Evolutionary conservation across 64 coral and sea anemone species (phyloP), one percentile per base, ranked within the genome.

Genomic region (Anthopleura sola): DNA sequence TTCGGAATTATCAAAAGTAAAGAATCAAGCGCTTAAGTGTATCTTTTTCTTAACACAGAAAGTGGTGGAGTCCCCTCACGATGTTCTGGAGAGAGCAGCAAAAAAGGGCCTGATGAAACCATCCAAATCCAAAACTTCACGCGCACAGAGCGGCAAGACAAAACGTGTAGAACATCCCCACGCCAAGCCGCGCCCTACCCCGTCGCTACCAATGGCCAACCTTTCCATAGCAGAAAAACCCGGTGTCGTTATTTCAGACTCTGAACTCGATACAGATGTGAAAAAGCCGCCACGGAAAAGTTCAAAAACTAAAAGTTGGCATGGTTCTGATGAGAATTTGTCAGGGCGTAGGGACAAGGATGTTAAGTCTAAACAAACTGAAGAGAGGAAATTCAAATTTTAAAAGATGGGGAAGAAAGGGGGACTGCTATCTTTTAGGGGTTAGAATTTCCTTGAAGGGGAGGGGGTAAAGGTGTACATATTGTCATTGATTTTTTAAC

Each of bases 21-120:
- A 6, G 10, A 69, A 12, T 32, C 0, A 34, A 32, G 8, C 13
- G 2, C 11, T 29, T 12, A 31, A 13, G 23, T 32, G 5, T 31
- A 13, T 15, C 26, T 14, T 69, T 13, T 71, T 20, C 12, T 15
- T 15, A 71, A 14, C 23, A 71, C 68, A 94, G 92, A 94, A 90
- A 86, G 82, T 82, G 20, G 78, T 86, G 0, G 92, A 94, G 54
- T 60, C 87, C 16, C 75, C 92, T 16, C 83, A 89, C 24, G 92
- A 94, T 62, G 92, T 94, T 3, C 48, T 94, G 57, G 92, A 94
- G 21, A 85, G 92, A 82, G 92, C 92, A 14, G 88, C 92, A 5
- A 94, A 94, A 78, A 94, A 94, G 69, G 92, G 92, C 5, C 75
- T 94, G 20, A 87, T 94, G 92, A 94, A 94, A 86, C 89, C 89